These are phyloP conservation scores for Trachurus trachurus DNA, from an alignment of 2,797 vertebrate species.

Conservation along the genomic window DNA sequence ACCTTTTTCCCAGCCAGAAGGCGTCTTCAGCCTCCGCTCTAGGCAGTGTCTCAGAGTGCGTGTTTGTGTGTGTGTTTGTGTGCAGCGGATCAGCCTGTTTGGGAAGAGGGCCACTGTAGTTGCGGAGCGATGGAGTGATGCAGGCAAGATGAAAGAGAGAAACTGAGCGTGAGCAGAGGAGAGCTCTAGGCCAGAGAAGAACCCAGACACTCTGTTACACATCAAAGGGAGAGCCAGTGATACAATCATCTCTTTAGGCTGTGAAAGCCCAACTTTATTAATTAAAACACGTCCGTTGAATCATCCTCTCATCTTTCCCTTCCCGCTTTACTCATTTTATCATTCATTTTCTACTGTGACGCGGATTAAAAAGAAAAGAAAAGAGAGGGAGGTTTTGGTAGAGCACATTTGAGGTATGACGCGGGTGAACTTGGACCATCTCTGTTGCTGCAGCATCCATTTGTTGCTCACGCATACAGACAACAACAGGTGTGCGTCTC, in stretches of 20 bases:
- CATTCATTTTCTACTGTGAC: constrained; percentile 52
- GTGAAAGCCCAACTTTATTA: constrained; percentile 75
- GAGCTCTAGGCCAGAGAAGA: constrained; percentile 73
- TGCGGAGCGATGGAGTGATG: constrained; percentile 55
- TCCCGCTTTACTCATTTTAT: constrained; percentile 53
- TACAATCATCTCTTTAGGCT: constrained; percentile 75
- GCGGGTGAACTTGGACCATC: constrained; percentile 33
- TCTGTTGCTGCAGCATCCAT: constrained; percentile 48
- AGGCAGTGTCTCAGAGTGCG: constrained; percentile 30
- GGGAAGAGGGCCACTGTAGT: constrained; percentile 31
- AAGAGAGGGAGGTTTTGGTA: constrained; percentile 2
- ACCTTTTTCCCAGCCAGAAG: constrained; percentile 35
- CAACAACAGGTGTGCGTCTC: constrained; percentile 72
- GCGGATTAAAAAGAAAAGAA: constrained; percentile 45
- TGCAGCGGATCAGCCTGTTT: constrained; percentile 40
- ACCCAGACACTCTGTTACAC: constrained; percentile 75
- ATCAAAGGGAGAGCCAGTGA: constrained; percentile 79
- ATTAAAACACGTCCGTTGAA: constrained; percentile 79
- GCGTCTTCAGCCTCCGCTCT: constrained; percentile 32
- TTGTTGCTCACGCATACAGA: constrained; percentile 52
- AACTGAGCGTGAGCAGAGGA: constrained; percentile 57
- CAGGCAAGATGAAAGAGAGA: constrained; percentile 64
- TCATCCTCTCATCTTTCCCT: constrained; percentile 62
- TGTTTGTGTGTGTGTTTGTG: constrained; percentile 11
- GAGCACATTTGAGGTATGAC: constrained; percentile 31